Percentiles rank a stretch among this genome's conserved stretches.
These are phyloP conservation scores for Panthera uncia DNA, from an alignment of 2,113 vertebrate species.

Conservation along the genomic window DNA sequence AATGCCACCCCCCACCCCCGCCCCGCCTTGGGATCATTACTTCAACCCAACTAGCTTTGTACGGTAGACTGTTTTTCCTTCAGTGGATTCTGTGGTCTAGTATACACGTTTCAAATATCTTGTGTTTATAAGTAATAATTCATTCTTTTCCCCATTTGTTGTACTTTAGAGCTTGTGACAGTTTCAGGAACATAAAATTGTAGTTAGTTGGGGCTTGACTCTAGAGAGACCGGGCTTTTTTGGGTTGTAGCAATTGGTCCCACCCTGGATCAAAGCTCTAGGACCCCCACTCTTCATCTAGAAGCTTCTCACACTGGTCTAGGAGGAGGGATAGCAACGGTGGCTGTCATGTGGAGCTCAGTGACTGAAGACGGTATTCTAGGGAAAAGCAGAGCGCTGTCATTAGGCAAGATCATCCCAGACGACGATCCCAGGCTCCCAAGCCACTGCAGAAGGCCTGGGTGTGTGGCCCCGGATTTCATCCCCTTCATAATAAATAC, in stretches of 20 bases:
- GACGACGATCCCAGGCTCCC: background rate
- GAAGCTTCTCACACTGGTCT: background rate
- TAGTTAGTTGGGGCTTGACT: background rate
- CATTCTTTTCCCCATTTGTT: background rate
- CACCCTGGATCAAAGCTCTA: background rate
- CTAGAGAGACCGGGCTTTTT: background rate
- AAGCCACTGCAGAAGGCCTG: background rate
- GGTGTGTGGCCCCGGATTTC: background rate
- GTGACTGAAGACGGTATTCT: background rate
- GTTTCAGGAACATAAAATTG: background rate
- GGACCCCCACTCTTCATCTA: background rate
- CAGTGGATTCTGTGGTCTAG: background rate
- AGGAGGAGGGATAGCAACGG: background rate
- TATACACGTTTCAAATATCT: background rate
- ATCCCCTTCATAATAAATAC: background rate
- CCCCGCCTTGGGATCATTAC: background rate
- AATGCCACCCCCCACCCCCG: background rate
- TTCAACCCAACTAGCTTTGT: background rate
- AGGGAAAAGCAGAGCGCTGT: background rate
- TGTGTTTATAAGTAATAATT: background rate
- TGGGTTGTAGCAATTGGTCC: background rate
- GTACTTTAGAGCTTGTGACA: background rate
- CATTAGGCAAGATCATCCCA: background rate
- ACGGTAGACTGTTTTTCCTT: background rate
- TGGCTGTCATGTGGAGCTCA: background rate